Evolutionary conservation across 2,888 invertebrate species (phyloP).

Genomic region (Gymnocheta viridis): DNA sequence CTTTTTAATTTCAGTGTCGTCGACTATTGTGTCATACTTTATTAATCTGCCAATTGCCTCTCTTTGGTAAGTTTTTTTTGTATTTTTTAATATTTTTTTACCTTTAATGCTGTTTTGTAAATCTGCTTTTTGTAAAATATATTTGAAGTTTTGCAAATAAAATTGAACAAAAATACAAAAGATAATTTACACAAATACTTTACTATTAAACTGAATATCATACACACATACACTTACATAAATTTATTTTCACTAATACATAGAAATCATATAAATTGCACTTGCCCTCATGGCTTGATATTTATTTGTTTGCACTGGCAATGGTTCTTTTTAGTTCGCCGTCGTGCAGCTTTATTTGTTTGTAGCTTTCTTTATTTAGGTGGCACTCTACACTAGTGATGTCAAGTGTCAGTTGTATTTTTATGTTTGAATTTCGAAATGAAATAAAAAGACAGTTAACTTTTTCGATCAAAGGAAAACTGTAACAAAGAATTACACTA

Average conservation of each 20-base stretch:
- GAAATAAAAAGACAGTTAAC: constrained; percentile 28
- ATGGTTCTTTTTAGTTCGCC: constrained; percentile 37
- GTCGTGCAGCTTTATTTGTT: neutral
- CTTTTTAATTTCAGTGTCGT: constrained; percentile 32
- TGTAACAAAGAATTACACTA: constrained; percentile 50
- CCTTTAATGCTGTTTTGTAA: neutral
- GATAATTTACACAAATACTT: constrained; percentile 9
- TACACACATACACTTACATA: neutral
- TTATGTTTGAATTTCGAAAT: neutral
- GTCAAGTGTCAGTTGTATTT: constrained; percentile 61
- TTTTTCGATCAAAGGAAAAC: constrained; percentile 45
- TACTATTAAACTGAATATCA: neutral
- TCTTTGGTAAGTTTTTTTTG: constrained; percentile 4
- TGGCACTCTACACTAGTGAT: constrained; percentile 43
- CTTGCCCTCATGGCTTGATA: neutral
- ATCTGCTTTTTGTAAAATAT: neutral
- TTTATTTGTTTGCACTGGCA: constrained; percentile 28
- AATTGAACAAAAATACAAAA: neutral
- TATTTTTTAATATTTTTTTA: neutral
- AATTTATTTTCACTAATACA: constrained; percentile 12
- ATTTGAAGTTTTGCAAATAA: neutral
- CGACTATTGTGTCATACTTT: neutral
- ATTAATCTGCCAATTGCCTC: neutral
- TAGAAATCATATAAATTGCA: neutral
- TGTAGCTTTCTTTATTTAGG: constrained; percentile 37